Evolutionary conservation across 2,797 vertebrate species (phyloP), one percentile per base, ranked within the genome.

Genomic region (Lepus townsendii): DNA sequence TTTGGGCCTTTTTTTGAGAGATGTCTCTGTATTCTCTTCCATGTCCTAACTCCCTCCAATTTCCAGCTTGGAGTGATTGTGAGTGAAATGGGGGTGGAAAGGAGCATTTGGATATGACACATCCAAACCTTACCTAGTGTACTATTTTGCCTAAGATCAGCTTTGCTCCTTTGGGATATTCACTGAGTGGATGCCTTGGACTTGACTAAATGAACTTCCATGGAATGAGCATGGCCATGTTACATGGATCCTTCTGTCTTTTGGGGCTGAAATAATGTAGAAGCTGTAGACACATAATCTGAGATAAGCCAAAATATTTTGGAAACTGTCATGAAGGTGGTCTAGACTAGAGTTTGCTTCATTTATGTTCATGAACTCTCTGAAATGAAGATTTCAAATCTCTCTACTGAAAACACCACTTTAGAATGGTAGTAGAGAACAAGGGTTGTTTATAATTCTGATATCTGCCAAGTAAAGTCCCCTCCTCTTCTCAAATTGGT

Each of bases 381-480:
- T 91, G 78, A 90, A 92, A 85, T 90, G 38, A 90, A 79, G 52
- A 80, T 92, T 85, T 20, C 50, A 84, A 30, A 80, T 72, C 42
- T 94, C 10, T 68, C 47, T 72, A 79, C 27, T 73, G 38, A 88
- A 42, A 89, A 93, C 10, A 69, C 20, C 50, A 89, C 35, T 62
- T 87, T 66, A 82, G n/a, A 68, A 57, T 80, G 22, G 30, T 92
- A 13, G 22, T 78, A 88, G 32, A 75, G 35, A 88, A 76, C 0
- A 82, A 2, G 17, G 12, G 14, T 38, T 91, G 22, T 79, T 63
- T 75, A 2, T 62, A 77, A 91, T 75, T 75, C 60, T 86, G 52
- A n/a, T 83, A 62, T 26, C 27, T 73, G 30, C 32, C 63, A 77
- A 93, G 14, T 75, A 12, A 84, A 69, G 32, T 77, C 14, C 65